Conservation (phyloP, 1,140 invertebrate genomes). For the Eupeodes corollae region DNA sequence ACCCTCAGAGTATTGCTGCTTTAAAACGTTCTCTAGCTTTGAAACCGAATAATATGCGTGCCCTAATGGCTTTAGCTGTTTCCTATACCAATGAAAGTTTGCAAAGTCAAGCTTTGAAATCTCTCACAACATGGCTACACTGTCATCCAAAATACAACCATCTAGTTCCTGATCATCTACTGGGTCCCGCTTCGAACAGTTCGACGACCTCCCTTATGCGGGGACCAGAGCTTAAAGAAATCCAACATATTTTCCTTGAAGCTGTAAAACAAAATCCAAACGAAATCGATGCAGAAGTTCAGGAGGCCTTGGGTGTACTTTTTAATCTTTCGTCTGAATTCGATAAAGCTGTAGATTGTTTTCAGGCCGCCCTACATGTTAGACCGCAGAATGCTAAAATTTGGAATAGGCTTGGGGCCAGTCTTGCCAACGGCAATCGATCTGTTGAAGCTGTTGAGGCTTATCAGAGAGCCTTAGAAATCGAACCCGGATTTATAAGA, state of each 20-base stretch:
- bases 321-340: conserved; percentile 91
- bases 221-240: conserved; percentile 40
- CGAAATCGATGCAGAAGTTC: conserved; percentile 84
- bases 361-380: conserved; percentile 75
- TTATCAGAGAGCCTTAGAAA: conserved; percentile 80
- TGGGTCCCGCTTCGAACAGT: conserved; percentile 11
- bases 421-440: conserved; percentile 86
- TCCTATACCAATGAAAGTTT: conserved; percentile 93
- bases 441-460: conserved; percentile 94
- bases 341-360: conserved; percentile 94
- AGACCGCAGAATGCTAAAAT: conserved; percentile 78
- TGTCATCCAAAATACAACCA: conserved; percentile 75
- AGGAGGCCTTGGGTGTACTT: conserved; percentile 88
- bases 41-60: conserved; percentile 68
- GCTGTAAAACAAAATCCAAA: conserved; percentile 70
- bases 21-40: conserved; percentile 75
- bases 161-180: conserved; percentile 46
- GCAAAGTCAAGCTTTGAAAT: conserved; percentile 59
- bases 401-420: conserved; percentile 96
- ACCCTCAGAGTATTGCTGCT: conserved; percentile 79
- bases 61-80: conserved; percentile 81
- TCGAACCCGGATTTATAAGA: conserved; percentile 91
- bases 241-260: conserved; percentile 72
- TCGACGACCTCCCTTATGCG: conserved; percentile 26
- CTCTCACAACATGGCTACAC: conserved; percentile 72